A percentile compares a stretch with the other conserved stretches of the same genome.
Conservation (phyloP, 2,113 vertebrate genomes). For the Crocuta crocuta region DNA sequence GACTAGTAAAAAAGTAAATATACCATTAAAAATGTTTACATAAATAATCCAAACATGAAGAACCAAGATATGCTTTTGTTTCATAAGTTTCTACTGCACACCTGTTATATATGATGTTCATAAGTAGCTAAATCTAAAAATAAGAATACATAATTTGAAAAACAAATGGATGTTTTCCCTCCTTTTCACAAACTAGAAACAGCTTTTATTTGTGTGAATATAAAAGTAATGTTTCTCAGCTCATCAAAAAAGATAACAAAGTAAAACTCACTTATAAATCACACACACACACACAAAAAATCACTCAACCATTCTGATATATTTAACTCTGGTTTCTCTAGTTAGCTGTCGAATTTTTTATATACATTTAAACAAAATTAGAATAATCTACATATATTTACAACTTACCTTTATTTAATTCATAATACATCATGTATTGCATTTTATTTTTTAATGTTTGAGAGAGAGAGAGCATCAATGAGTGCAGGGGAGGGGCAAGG, state of each 20-base stretch:
- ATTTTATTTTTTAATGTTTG: neutral
- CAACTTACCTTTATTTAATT: neutral
- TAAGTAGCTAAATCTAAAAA: conserved; percentile 11
- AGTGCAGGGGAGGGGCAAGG: too few species aligned
- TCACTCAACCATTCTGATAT: neutral
- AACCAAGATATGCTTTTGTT: conserved; percentile 28
- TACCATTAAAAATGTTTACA: conserved; percentile 27
- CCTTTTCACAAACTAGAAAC: neutral
- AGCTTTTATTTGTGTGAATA: conserved; percentile 38
- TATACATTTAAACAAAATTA: neutral
- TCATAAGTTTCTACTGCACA: neutral
- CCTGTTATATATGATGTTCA: neutral
- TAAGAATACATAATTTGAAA: neutral
- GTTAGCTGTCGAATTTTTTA: neutral
- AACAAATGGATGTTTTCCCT: neutral
- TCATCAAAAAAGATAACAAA: conserved; percentile 29
- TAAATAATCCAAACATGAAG: conserved; percentile 44
- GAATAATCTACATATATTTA: neutral
- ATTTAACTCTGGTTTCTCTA: conserved; percentile 22
- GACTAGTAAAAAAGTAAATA: conserved; percentile 30
- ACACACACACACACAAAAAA: neutral
- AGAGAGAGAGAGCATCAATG: too few species aligned
- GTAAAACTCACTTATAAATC: conserved; percentile 47
- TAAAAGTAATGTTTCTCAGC: conserved; percentile 2
- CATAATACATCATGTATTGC: neutral